Conservation (phyloP, 2,113 vertebrate species). For the Elephantulus edwardii region DNA sequence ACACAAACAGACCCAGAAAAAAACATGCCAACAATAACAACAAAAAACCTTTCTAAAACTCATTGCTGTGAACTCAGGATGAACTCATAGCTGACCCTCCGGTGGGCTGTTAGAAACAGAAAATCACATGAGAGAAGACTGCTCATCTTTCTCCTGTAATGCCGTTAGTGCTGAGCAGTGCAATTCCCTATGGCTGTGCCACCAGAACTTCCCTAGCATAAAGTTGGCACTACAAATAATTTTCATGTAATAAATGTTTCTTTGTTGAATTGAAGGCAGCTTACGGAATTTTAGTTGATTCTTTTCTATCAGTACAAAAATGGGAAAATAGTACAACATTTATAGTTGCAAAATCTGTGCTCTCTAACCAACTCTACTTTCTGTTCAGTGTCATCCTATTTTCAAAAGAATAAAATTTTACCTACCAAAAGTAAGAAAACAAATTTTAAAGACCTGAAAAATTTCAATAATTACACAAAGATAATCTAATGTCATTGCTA, state of each 20-base stretch:
- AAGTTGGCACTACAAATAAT: neutral
- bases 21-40: too few relatives aligned
- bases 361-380: neutral
- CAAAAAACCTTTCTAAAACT: too few relatives aligned
- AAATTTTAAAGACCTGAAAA: slow-evolving; percentile 1
- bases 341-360: neutral
- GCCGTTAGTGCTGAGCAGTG: too few relatives aligned
- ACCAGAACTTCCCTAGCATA: too few relatives aligned
- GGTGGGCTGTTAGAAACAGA: too few relatives aligned
- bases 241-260: neutral
- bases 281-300: slow-evolving; percentile 27
- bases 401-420: neutral
- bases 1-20: too few relatives aligned
- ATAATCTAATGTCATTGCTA: neutral
- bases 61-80: too few relatives aligned
- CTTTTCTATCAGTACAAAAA: neutral
- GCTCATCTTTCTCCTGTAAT: too few relatives aligned
- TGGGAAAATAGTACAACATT: neutral
- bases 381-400: slow-evolving; percentile 1
- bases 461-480: neutral
- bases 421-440: too few relatives aligned
- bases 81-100: too few relatives aligned
- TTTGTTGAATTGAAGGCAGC: neutral
- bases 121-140: too few relatives aligned
- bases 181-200: too few relatives aligned